Base-by-base conservation (phyloP, 2,888 invertebrate species). In the Chrysopilus asiliformis region DNA sequence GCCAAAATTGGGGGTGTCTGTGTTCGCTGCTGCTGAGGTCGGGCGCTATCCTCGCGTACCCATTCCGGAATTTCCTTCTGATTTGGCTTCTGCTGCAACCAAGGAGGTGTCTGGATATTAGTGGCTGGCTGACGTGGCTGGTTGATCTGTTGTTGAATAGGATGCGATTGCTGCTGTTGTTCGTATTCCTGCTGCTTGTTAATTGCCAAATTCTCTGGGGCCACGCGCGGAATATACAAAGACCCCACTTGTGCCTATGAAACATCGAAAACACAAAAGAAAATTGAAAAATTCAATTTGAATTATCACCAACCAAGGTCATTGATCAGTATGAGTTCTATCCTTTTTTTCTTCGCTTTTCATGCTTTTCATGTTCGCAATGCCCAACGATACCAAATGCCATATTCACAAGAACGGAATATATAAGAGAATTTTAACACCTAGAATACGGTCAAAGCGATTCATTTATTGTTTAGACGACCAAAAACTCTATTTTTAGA, bases 171-270 rank as follows among this genome's bases (percentile, higher is more conserved):
- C 34, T 52, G 60, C 36, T 52, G 52, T 38, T 47, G 49, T 24
- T n/a, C n/a, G n/a, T n/a, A n/a, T n/a, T n/a, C n/a, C n/a, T 53
- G 53, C 43, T 57, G 56, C 18, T 52, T 17, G 19, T 25, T 39
- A 3, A 25, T 18, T 17, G 48, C 26, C 71, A 47, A 37, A 53
- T 50, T 41, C 53, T 52, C 40, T 48, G 58, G 49, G 20, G 68
- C 56, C 67, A 74, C 39, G 5, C 71, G 71, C 28, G 71, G 70
- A 41, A 71, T 70, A 45, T 71, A 71, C 26, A 71, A 56, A 12
- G 69, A 66, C 38, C 71, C 71, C 38, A 71, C 59, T 45, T 62
- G 59, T 8, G 58, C 34, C 41, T 44, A 18, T 22, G 10, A 8
- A 22, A 8, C 7, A n/a, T n/a, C n/a, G n/a, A n/a, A n/a, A n/a